phyloP scores from a whole-genome alignment of 2,113 vertebrate genomes.

The Ctenodactylus gundi region DNA sequence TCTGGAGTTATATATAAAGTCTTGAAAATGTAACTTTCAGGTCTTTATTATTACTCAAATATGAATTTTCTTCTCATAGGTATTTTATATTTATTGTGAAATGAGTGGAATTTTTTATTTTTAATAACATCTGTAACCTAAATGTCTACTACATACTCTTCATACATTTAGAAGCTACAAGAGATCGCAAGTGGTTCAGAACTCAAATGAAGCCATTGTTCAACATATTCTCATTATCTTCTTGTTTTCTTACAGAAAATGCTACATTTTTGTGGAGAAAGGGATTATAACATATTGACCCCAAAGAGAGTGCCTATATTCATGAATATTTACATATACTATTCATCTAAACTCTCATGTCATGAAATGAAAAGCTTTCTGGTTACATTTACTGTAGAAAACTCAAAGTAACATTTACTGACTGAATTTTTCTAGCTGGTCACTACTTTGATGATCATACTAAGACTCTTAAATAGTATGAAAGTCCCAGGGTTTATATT shows the following conservation, averaged over 20 bases:
- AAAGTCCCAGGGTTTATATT: neutral
- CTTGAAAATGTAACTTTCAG: slow-evolving; percentile 2
- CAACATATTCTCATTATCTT: neutral
- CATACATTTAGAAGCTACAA: neutral
- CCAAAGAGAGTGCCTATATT: neutral
- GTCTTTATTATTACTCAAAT: neutral
- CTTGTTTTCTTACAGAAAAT: neutral
- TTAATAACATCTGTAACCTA: neutral
- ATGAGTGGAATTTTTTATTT: slow-evolving; percentile 20
- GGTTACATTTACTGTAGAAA: too few relatives aligned
- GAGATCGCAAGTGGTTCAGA: neutral
- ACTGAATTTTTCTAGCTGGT: neutral
- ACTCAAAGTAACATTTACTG: neutral
- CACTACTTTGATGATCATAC: neutral
- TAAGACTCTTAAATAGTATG: neutral
- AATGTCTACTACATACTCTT: neutral
- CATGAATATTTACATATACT: neutral
- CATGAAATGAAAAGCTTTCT: neutral
- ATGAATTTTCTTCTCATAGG: neutral
- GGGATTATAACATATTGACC: neutral
- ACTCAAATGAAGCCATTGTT: neutral
- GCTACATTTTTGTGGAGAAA: neutral
- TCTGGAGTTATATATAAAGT: neutral
- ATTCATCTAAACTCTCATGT: neutral
- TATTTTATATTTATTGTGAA: neutral